Conservation (phyloP, 2,797 vertebrate species). For the Poecilia wingei region DNA sequence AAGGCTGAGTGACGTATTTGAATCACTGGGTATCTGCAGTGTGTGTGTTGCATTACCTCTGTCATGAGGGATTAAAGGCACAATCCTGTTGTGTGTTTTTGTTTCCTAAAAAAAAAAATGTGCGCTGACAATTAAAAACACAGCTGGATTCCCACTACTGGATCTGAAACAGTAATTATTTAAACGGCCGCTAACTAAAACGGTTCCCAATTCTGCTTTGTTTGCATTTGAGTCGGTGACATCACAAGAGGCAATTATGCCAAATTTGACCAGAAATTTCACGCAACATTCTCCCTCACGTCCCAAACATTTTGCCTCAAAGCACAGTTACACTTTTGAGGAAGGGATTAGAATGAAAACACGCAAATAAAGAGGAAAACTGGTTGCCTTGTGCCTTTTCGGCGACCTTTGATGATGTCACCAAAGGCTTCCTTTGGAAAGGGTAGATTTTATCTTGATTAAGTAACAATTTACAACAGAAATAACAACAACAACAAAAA, state of each 20-base stretch:
- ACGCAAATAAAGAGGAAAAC: not conserved
- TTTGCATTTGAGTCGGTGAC: not conserved
- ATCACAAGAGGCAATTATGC: not conserved
- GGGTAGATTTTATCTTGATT: not conserved
- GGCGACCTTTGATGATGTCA: not conserved
- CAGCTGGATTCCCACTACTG: not conserved
- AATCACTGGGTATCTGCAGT: constrained; percentile 13
- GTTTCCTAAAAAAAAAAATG: not conserved
- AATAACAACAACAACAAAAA: not conserved
- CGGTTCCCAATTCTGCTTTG: not conserved
- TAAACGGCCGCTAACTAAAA: not conserved
- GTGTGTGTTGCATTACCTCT: constrained; percentile 48
- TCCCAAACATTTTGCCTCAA: not conserved
- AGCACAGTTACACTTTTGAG: not conserved
- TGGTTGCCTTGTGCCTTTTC: not conserved
- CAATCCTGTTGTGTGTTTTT: not conserved
- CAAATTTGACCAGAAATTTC: not conserved
- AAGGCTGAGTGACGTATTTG: constrained; percentile 16
- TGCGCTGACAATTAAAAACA: not conserved
- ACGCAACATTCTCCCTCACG: not conserved
- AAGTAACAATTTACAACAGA: not conserved
- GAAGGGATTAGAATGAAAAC: not conserved
- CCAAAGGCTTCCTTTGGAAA: not conserved
- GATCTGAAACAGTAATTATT: not conserved
- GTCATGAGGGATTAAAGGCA: constrained; percentile 32